phyloP scores from a whole-genome alignment of 2,888 invertebrate genomes.

The Masnerella sp. region DNA sequence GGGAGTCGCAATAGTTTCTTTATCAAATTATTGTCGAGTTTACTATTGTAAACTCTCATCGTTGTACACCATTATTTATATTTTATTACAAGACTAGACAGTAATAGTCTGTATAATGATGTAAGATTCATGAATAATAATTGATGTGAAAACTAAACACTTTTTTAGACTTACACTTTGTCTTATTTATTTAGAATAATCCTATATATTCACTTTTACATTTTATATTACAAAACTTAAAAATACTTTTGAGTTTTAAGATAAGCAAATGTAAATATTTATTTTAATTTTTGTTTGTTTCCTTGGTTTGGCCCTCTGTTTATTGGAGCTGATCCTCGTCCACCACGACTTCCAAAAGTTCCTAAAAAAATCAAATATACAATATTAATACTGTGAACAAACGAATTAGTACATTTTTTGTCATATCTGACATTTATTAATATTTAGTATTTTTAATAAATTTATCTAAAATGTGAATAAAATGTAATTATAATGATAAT shows the following conservation, averaged over 20 bases:
- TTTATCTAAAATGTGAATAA: background rate
- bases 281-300: conserved; percentile 73
- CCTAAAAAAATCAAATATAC: conserved; percentile 70
- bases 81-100: conserved; percentile 67
- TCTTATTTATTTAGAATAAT: conserved; percentile 52
- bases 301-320: conserved; percentile 78
- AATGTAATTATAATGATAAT: background rate
- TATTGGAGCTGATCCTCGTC: conserved; percentile 79
- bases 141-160: conserved; percentile 42
- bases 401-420: too few relatives aligned
- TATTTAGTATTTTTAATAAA: background rate
- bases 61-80: conserved; percentile 68
- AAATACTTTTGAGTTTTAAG: too few relatives aligned
- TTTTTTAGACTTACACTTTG: conserved; percentile 61
- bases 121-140: conserved; percentile 46
- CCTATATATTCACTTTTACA: too few relatives aligned
- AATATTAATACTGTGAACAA: too few relatives aligned
- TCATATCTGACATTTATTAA: too few relatives aligned
- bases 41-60: conserved; percentile 54
- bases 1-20: conserved; percentile 11
- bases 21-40: conserved; percentile 40
- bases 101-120: conserved; percentile 61
- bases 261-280: background rate
- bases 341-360: conserved; percentile 81
- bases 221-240: too few relatives aligned